Percentiles rank a stretch among this genome's conserved stretches.
Conservation (phyloP, 1,140 invertebrate species). For the Atta cephalotes region DNA sequence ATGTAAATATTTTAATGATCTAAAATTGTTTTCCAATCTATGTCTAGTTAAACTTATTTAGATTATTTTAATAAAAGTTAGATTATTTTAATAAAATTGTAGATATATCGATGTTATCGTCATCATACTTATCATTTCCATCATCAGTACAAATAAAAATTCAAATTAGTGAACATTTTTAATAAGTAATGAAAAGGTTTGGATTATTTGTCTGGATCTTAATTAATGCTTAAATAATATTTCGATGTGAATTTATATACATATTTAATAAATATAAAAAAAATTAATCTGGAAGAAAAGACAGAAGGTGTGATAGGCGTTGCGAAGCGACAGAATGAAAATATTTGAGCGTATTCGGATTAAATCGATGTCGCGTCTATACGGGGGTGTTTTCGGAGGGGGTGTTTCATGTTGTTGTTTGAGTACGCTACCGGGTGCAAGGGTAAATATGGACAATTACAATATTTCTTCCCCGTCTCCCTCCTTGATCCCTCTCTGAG, state of each 20-base stretch:
- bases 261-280: too few relatives aligned
- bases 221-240: too few relatives aligned
- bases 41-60: too few relatives aligned
- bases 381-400: background rate
- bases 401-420: conserved; percentile 27
- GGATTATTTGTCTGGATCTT: too few relatives aligned
- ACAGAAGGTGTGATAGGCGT: background rate
- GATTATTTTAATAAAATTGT: too few relatives aligned
- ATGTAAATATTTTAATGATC: too few relatives aligned
- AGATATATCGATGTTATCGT: too few relatives aligned
- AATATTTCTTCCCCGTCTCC: conserved; percentile 60
- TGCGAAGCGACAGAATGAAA: background rate
- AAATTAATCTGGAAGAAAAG: background rate
- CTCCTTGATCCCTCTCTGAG: conserved; percentile 56
- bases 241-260: too few relatives aligned
- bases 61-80: too few relatives aligned
- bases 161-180: background rate
- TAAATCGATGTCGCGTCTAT: conserved; percentile 19
- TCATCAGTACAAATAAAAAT: background rate
- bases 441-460: conserved; percentile 67
- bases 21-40: too few relatives aligned
- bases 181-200: too few relatives aligned
- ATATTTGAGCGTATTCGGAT: conserved; percentile 12
- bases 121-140: background rate
- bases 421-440: background rate